phyloP scores from a whole-genome alignment of 2,113 vertebrate genomes.

The Ptychochromis oligacanthus region DNA sequence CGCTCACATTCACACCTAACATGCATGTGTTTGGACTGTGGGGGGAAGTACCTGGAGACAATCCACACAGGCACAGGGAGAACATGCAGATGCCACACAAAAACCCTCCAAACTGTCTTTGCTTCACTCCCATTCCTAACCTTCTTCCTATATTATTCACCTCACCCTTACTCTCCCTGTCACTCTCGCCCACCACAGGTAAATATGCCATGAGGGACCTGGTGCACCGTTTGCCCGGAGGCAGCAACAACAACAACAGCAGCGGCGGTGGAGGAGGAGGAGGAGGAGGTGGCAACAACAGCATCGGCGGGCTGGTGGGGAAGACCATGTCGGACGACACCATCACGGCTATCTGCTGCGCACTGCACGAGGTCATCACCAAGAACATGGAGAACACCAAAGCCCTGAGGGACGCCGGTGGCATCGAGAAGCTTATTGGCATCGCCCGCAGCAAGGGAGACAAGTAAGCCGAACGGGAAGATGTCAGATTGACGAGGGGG shows the following conservation, averaged over 20 bases:
- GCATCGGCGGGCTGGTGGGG: constrained; percentile 67
- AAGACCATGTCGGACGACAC: constrained; percentile 98
- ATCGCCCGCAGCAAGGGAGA: constrained; percentile 98
- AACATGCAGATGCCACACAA: neutral
- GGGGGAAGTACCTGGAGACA: neutral
- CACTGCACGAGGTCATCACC: constrained; percentile 96
- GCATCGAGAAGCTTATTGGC: constrained; percentile 95
- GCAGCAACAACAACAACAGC: constrained; percentile 86
- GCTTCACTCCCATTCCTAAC: neutral
- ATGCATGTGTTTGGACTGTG: neutral
- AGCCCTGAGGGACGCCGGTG: constrained; percentile 95
- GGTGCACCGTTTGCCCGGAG: constrained; percentile 92
- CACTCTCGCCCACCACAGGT: constrained; percentile 68
- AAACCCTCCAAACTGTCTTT: neutral
- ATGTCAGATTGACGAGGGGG: neutral
- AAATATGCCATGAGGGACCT: constrained; percentile 98
- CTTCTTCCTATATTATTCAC: neutral
- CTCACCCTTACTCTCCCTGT: neutral
- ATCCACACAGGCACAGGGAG: neutral
- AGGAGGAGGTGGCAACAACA: constrained; percentile 77
- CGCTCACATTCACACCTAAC: neutral
- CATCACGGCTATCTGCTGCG: constrained; percentile 94
- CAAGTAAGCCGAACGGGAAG: constrained; percentile 86
- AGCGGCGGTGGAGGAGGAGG: constrained; percentile 33
- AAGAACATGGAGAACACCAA: constrained; percentile 99